Conservation (phyloP, 2,113 vertebrate genomes). For the Corvus cornix region DNA sequence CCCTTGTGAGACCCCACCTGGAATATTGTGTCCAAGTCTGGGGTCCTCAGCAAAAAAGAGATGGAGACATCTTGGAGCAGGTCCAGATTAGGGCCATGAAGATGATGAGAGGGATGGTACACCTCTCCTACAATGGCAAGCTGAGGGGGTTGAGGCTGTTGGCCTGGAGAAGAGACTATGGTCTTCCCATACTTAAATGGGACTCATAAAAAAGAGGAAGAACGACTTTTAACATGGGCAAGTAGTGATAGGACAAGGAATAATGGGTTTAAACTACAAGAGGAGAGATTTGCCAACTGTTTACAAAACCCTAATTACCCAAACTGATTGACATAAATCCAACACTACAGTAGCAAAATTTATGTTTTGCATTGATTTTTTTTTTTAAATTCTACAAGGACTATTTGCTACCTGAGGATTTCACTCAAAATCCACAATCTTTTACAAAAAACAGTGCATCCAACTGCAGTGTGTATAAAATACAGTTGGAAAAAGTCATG, state of each 20-base stretch:
- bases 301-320: neutral
- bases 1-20: neutral
- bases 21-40: neutral
- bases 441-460: neutral
- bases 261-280: neutral
- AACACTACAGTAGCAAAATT: neutral
- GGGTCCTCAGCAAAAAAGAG: neutral
- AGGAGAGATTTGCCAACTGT: neutral
- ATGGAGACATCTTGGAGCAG: no score
- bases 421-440: neutral
- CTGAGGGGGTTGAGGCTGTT: neutral
- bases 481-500: neutral
- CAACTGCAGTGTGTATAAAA: neutral
- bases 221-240: neutral
- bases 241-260: no score
- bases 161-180: neutral
- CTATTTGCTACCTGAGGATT: neutral
- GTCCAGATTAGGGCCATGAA: neutral
- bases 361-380: neutral
- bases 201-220: neutral
- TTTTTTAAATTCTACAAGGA: accelerated
- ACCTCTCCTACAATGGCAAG: neutral
- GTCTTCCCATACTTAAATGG: neutral
- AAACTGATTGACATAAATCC: neutral
- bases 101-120: neutral